Evolutionary conservation across 2,888 invertebrate species (phyloP), one percentile per base, ranked within the genome.

Genomic region (Argyra leucocephala): DNA sequence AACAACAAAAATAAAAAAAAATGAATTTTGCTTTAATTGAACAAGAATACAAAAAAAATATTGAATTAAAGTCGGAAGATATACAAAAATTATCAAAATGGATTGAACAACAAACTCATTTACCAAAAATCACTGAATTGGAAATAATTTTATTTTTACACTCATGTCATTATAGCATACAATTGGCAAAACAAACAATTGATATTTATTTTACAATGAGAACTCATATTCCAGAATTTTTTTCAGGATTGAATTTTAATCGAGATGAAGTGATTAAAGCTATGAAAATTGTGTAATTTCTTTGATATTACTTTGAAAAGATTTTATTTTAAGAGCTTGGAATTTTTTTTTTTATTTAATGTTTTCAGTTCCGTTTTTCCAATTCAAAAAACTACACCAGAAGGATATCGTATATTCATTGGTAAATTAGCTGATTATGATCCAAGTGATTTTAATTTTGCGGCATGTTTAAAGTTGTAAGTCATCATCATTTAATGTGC

Each of bases 131-230:
- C 3, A 81, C 81, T 74, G 86, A 87, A 66, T 72, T 82, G 63
- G 86, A 86, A 68, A 80, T 87, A 10, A 83, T 87, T 63, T 76
- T 88, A 48, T 86, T 87, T 66, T 84, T 86, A 69, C 86, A 89
- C 75, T 87, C 88, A 73, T 88, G 89, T 76, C 81, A 83, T 66
- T 84, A 84, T 70, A 86, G 87, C 69, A 80, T 87, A 64, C 89
- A 88, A 70, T 81, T 84, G 22, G 82, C 90, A 0, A 90, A 90
- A 75, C 81, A 81, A 62, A 86, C 88, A 9, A 81, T 90, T 48
- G 90, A 91, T 71, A 82, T 84, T 0, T 85, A 86, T 76, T 86
- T 83, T 71, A 89, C 89, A 0, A 80, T 87, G 7, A 83, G 85
- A 71, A 86, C 87, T 0, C 84, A 86, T 68, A 85, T 87, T 72